Percentiles rank a stretch among this genome's conserved stretches.
Conservation (phyloP, 2,888 invertebrate genomes). For the Lasius fuliginosus region DNA sequence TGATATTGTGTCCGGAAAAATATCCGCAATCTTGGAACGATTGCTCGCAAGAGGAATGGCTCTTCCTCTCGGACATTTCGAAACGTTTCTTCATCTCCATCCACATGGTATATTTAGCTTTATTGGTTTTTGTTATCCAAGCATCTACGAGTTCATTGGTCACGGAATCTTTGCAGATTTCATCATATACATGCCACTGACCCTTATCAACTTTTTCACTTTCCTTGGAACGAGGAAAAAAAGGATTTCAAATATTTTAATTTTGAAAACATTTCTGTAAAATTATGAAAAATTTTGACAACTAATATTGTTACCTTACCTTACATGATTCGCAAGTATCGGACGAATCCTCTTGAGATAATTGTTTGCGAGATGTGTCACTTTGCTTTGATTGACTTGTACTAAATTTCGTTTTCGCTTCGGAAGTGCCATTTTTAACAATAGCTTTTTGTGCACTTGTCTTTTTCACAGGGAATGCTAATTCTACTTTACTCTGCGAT, state of each 20-base stretch:
- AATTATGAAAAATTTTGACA: background rate
- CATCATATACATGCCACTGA: conserved; percentile 69
- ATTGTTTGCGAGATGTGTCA: conserved; percentile 66
- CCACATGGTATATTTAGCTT: conserved; percentile 81
- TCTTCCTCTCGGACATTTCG: conserved; percentile 87
- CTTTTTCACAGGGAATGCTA: conserved; percentile 73
- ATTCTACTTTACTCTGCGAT: conserved; percentile 68
- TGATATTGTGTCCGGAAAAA: conserved; percentile 94
- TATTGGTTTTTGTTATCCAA: conserved; percentile 80
- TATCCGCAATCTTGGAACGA: conserved; percentile 94
- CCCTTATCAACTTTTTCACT: conserved; percentile 73
- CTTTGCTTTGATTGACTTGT: conserved; percentile 73
- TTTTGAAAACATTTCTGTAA: background rate
- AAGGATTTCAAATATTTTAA: background rate
- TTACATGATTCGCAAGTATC: conserved; percentile 72
- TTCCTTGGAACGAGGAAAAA: conserved; percentile 65
- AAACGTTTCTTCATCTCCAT: conserved; percentile 84
- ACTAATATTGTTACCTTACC: conserved; percentile 69
- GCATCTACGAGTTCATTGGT: conserved; percentile 81
- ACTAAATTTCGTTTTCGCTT: conserved; percentile 72
- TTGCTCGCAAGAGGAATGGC: conserved; percentile 90
- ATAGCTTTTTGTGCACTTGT: conserved; percentile 64
- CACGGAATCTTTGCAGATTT: conserved; percentile 76
- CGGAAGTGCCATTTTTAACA: conserved; percentile 66
- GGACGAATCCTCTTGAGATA: conserved; percentile 69